Evolutionary conservation across 2,113 vertebrate species (phyloP).

Genomic region (Oryctolagus cuniculus): DNA sequence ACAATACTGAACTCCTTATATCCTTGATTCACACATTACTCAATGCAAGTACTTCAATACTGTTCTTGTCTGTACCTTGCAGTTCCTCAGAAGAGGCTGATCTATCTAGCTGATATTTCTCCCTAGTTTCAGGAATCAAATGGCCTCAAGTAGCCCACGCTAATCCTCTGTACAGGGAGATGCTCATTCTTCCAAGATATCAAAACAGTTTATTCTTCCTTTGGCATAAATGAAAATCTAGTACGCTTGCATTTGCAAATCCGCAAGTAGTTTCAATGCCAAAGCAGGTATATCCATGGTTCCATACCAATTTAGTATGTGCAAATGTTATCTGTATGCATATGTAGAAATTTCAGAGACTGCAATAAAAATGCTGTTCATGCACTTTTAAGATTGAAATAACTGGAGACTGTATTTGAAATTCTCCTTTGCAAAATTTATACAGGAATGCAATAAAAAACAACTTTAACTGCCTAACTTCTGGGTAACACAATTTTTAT

Average conservation of each 20-base stretch:
- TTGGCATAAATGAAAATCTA: conserved; percentile 35
- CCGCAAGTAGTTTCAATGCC: conserved; percentile 12
- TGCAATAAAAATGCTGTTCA: neutral
- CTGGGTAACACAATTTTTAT: conserved; percentile 3
- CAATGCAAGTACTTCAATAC: neutral
- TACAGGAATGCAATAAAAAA: neutral
- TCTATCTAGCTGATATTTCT: too few species aligned
- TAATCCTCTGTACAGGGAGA: neutral
- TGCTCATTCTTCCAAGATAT: conserved; percentile 30
- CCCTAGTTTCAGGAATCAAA: neutral
- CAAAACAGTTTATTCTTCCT: conserved; percentile 28
- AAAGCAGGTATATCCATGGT: neutral
- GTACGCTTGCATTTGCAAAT: conserved; percentile 24
- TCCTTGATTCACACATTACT: neutral
- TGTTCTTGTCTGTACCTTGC: neutral
- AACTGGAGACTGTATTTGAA: conserved; percentile 6
- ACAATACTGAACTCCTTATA: neutral
- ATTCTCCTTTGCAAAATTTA: conserved; percentile 54
- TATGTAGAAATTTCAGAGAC: conserved; percentile 43
- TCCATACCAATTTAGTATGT: neutral
- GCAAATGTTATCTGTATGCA: conserved; percentile 40
- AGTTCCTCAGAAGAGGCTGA: neutral
- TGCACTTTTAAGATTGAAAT: conserved; percentile 51
- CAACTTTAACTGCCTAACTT: conserved; percentile 1
- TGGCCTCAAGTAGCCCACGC: neutral